phyloP scores from a whole-genome alignment of 2,888 invertebrate species.

The Marasmarcha lunaedactyla region DNA sequence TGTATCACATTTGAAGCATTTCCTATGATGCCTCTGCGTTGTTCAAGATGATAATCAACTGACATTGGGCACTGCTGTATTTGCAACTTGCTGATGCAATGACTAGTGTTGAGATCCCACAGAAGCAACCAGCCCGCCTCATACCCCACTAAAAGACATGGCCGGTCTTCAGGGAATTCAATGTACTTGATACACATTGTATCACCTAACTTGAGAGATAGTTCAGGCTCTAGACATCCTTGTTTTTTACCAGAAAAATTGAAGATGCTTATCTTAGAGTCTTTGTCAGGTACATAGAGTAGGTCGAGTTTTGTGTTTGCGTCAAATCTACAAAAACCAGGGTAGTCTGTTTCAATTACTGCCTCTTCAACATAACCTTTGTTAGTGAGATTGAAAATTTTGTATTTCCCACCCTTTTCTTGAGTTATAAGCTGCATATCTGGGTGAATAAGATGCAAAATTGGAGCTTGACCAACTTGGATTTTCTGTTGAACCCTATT shows the following conservation, averaged over 20 bases:
- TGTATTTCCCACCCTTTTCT: slow-evolving; percentile 78
- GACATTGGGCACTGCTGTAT: slow-evolving; percentile 77
- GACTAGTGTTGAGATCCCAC: slow-evolving; percentile 77
- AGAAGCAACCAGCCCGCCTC: slow-evolving; percentile 79
- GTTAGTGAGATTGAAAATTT: slow-evolving; percentile 74
- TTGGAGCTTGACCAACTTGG: slow-evolving; percentile 73
- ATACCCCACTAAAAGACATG: slow-evolving; percentile 76
- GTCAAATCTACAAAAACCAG: slow-evolving; percentile 79
- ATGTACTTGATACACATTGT: slow-evolving; percentile 73
- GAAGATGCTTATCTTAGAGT: slow-evolving; percentile 64
- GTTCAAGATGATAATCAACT: slow-evolving; percentile 76
- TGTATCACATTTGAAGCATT: slow-evolving; percentile 73
- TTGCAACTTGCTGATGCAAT: slow-evolving; percentile 67
- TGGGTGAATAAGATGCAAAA: slow-evolving; percentile 73
- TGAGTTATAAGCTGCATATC: slow-evolving; percentile 76
- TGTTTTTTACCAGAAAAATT: slow-evolving; percentile 57
- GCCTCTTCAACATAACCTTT: slow-evolving; percentile 71
- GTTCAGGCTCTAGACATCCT: slow-evolving; percentile 44
- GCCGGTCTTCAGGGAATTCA: slow-evolving; percentile 56
- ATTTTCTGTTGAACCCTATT: slow-evolving; percentile 78
- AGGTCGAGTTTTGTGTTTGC: slow-evolving; percentile 71
- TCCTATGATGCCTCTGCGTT: slow-evolving; percentile 76
- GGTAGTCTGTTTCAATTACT: slow-evolving; percentile 71
- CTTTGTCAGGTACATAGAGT: slow-evolving; percentile 75
- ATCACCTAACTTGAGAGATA: slow-evolving; percentile 65